Conservation (phyloP, 1,140 invertebrate genomes). For the Laupala kohalensis region DNA sequence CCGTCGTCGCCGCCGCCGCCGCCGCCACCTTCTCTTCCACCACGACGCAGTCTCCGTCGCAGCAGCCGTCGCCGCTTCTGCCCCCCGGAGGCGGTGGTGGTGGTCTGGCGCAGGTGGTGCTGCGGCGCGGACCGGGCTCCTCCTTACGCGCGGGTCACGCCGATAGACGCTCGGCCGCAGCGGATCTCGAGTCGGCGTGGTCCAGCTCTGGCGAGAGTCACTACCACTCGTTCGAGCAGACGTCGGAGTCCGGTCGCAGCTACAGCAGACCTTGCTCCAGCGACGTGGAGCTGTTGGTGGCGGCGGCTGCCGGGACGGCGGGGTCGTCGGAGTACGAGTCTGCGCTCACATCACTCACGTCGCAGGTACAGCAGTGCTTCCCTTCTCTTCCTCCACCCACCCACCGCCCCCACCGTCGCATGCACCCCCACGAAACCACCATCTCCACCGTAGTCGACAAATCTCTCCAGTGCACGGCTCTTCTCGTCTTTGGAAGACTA, state of each 20-base stretch:
- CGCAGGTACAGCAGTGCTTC: no score
- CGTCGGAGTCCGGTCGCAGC: slow-evolving; percentile 41
- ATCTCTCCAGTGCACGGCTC: no score
- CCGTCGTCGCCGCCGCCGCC: no score
- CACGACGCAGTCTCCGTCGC: not conserved
- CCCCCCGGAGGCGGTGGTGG: no score
- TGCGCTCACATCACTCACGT: slow-evolving; percentile 47
- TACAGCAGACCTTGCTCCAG: slow-evolving; percentile 71
- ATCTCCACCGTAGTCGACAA: no score
- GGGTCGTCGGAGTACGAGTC: slow-evolving; percentile 79
- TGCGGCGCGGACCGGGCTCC: no score
- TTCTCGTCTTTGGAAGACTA: no score
- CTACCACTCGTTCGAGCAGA: slow-evolving; percentile 76
- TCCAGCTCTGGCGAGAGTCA: slow-evolving; percentile 82
- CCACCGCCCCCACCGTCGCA: no score
- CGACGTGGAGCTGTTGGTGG: slow-evolving; percentile 63
- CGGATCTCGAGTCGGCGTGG: slow-evolving; percentile 51
- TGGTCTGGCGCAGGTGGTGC: not conserved
- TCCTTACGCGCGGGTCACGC: slow-evolving; percentile 22
- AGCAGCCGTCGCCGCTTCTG: not conserved
- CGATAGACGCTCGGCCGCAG: slow-evolving; percentile 47
- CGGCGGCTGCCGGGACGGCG: slow-evolving; percentile 28
- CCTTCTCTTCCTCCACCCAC: no score
- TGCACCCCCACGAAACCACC: no score
- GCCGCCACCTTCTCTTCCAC: not conserved